Percentiles rank a stretch among this genome's conserved stretches.
These are phyloP conservation scores for Echinops telfairi DNA, from an alignment of 2,113 vertebrate genomes.

Conservation along the genomic window DNA sequence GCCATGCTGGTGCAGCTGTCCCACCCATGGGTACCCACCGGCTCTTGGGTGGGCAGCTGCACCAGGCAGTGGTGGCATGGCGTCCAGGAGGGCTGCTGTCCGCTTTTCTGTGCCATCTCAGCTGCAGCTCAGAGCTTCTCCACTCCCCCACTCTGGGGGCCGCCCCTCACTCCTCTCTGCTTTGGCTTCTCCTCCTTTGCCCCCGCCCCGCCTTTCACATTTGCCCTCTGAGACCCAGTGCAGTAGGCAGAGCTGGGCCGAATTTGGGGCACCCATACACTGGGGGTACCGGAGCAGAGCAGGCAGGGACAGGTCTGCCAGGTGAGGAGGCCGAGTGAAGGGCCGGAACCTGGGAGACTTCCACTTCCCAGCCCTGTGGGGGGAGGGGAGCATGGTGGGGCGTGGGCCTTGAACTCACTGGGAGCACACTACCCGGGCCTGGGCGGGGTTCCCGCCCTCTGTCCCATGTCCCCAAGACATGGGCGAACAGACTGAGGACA, in stretches of 20 bases:
- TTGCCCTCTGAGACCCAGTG: background rate
- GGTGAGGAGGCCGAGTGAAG: background rate
- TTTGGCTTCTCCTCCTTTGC: background rate
- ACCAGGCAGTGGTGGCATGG: background rate
- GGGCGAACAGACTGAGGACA: background rate
- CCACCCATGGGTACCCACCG: no score
- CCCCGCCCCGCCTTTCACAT: background rate
- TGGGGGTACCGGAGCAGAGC: background rate
- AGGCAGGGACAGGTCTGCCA: background rate
- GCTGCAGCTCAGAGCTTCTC: background rate
- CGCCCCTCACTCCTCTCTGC: background rate
- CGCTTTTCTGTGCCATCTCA: accelerated
- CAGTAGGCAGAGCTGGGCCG: background rate
- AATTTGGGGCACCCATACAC: background rate
- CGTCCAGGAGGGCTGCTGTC: background rate
- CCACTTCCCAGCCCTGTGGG: no score
- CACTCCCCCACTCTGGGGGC: background rate
- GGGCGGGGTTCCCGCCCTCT: background rate
- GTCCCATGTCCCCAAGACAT: background rate
- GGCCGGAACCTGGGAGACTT: background rate
- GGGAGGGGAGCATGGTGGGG: background rate
- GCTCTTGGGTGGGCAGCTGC: no score
- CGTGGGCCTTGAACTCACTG: background rate
- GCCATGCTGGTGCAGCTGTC: no score
- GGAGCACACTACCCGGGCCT: background rate